phyloP scores from a whole-genome alignment of 2,113 vertebrate genomes.

The Pimephales promelas region DNA sequence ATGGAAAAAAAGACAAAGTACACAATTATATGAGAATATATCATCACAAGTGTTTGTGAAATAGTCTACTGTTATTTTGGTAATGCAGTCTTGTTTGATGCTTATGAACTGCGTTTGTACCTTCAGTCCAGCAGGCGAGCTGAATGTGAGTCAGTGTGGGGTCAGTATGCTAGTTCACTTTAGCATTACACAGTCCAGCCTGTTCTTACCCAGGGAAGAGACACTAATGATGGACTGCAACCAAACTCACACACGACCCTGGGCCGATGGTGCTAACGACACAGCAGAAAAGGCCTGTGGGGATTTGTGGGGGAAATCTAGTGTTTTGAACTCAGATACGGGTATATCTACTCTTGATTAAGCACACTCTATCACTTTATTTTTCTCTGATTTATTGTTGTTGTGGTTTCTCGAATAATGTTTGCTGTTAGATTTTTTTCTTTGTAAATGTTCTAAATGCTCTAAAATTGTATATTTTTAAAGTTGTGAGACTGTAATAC shows the following conservation, averaged over 20 bases:
- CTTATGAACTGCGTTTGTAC: conserved; percentile 66
- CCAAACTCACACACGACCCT: conserved; percentile 53
- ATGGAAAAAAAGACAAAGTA: conserved; percentile 61
- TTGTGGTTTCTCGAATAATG: conserved; percentile 61
- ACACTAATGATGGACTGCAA: conserved; percentile 75
- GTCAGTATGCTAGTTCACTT: conserved; percentile 65
- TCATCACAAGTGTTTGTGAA: conserved; percentile 74
- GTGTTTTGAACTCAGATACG: conserved; percentile 82
- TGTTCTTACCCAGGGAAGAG: conserved; percentile 78
- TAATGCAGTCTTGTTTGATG: conserved; percentile 70
- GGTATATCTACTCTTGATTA: conserved; percentile 78
- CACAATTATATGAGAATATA: conserved; percentile 67
- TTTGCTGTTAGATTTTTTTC: conserved; percentile 69
- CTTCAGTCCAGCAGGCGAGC: conserved; percentile 67
- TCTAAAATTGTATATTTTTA: conserved; percentile 84
- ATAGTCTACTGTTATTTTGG: conserved; percentile 65
- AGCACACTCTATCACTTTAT: conserved; percentile 81
- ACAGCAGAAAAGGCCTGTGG: conserved; percentile 71
- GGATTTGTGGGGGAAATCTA: conserved; percentile 76
- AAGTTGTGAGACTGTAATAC: conserved; percentile 81
- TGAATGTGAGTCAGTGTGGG: conserved; percentile 76
- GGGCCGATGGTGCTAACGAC: conserved; percentile 76
- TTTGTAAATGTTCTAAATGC: conserved; percentile 80
- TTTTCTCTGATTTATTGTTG: conserved; percentile 55
- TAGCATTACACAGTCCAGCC: conserved; percentile 76